These are phyloP conservation scores for Podotricha telesiphe DNA, from an alignment of 2,888 invertebrate species.

Conservation along the genomic window DNA sequence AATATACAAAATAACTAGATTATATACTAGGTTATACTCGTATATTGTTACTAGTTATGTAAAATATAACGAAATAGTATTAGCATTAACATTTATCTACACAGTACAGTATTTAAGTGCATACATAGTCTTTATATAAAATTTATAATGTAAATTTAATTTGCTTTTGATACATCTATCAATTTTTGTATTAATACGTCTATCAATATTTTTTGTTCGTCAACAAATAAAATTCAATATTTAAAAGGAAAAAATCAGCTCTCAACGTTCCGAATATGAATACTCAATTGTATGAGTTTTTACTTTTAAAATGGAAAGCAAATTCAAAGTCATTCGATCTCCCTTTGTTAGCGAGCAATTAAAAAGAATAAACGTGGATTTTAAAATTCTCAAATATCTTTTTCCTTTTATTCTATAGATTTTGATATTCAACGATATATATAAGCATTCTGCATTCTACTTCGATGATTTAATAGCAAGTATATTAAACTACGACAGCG, in stretches of 20 bases:
- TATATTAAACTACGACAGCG: no score
- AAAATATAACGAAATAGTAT: no score
- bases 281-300: constrained; percentile 50
- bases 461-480: no score
- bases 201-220: no score
- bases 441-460: no score
- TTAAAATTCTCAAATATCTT: constrained; percentile 43
- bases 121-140: background rate
- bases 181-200: no score
- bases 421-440: background rate
- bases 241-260: constrained; percentile 45
- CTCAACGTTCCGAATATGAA: constrained; percentile 44
- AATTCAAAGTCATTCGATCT: constrained; percentile 58
- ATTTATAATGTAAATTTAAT: background rate
- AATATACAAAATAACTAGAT: no score
- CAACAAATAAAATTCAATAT: constrained; percentile 43
- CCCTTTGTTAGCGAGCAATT: constrained; percentile 69
- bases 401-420: background rate
- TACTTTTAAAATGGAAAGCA: constrained; percentile 59
- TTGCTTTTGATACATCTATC: constrained; percentile 12
- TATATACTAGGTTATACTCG: no score
- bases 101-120: no score
- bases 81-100: no score
- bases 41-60: no score
- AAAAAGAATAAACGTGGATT: constrained; percentile 52